Base-by-base conservation (phyloP, 2,113 vertebrate species). In the Macrotis lagotis region DNA sequence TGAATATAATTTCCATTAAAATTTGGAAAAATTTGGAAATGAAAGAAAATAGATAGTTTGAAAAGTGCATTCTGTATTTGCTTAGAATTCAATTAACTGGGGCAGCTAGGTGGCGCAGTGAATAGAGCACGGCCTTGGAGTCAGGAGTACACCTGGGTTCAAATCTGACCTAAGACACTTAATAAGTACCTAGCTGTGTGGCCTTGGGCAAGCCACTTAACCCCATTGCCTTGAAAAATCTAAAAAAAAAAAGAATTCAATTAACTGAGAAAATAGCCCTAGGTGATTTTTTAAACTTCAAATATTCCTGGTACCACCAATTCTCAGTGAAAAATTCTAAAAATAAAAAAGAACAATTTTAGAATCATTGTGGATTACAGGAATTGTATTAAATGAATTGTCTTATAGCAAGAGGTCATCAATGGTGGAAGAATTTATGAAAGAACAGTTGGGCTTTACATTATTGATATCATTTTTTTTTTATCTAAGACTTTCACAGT, bases 1-100 rank as follows among this genome's bases (percentile, higher is more conserved):
- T 66, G 94, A 95, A 92, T 89, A 93, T 74, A 94, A 52, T 47
- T 89, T 95, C 93, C 95, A 90, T 90, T 59, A 93, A 95, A 94
- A 92, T 48, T 26, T n/a, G 59, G 37, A 50, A 52, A 37, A 90
- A 53, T 74, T 94, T 91, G 25, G 91, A 92, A 48, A 50, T 3
- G 50, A 25, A 28, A 49, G 88, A 91, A 50, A 92, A 44, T 47
- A 28, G 51, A 25, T 51, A 6, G 9, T 2, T 49, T 9, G 52
- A 94, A 50, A 48, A 66, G 31, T 2, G 49, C 2, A 12, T 49
- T 44, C 66, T 83, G n/a, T 83, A 83, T 83, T n/a, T 3, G 26
- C 53, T 91, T 52, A 28, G 51, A 95, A 88, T 28, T n/a, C 25
- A 50, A 90, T 51, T 93, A 55, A 50, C 55, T 50, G 28, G 90